Conservation (phyloP, 2,888 invertebrate genomes). For the Lasius platythorax region DNA sequence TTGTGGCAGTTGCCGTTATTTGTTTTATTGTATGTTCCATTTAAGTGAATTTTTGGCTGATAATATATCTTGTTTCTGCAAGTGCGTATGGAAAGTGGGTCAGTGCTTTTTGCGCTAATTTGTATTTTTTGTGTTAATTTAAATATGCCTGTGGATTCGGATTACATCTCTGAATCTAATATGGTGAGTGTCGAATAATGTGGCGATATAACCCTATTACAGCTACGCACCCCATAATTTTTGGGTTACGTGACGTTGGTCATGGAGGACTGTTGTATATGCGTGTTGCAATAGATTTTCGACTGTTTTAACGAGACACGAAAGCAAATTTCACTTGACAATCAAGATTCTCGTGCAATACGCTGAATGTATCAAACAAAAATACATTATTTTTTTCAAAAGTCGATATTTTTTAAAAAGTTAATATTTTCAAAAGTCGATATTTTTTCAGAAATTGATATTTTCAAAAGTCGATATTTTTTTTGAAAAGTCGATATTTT, state of each 20-base stretch:
- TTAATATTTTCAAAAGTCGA: no score
- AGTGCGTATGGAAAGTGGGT: constrained; percentile 19
- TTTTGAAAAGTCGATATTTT: no score
- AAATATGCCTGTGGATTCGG: background rate
- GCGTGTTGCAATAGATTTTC: background rate
- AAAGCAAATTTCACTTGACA: background rate
- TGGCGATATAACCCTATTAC: constrained; percentile 11
- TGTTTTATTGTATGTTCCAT: background rate
- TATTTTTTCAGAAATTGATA: no score
- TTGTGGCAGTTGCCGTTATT: background rate
- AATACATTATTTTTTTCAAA: background rate
- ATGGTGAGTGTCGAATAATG: constrained; percentile 28
- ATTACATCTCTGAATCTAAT: constrained; percentile 1
- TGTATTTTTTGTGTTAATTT: background rate
- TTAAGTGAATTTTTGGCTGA: background rate
- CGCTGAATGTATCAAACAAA: background rate
- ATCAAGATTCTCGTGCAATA: background rate
- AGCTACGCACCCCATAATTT: constrained; percentile 36
- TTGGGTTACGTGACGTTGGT: background rate
- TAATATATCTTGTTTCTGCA: background rate
- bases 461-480: no score
- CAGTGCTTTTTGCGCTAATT: constrained; percentile 8
- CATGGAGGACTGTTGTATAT: background rate
- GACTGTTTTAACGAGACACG: background rate
- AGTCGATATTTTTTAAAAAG: no score